Percentiles rank a stretch among this genome's conserved stretches.
Conservation (phyloP, 2,888 invertebrate species). For the Scaptomyza caliginosa region DNA sequence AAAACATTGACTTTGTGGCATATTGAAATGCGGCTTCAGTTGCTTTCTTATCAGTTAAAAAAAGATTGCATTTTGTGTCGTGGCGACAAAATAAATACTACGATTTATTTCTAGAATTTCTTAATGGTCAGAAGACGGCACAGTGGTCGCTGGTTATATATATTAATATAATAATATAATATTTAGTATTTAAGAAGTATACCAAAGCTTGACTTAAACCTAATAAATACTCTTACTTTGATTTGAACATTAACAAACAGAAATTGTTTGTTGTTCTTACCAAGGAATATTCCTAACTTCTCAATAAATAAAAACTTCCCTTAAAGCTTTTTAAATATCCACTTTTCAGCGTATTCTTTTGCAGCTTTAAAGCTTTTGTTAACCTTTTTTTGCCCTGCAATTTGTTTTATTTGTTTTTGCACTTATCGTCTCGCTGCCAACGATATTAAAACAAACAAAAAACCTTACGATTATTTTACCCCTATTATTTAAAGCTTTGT, state of each 20-base stretch:
- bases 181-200: no score
- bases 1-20: not conserved
- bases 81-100: not conserved
- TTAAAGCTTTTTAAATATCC: no score
- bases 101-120: not conserved
- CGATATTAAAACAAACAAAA: not conserved
- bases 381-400: not conserved
- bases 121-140: not conserved
- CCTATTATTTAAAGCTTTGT: not conserved
- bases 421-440: not conserved
- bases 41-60: constrained; percentile 26
- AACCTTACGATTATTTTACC: not conserved
- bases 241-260: no score
- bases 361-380: not conserved
- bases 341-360: no score
- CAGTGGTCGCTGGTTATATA: not conserved
- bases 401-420: not conserved
- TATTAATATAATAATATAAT: no score
- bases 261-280: no score
- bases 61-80: not conserved
- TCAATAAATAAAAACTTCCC: no score
- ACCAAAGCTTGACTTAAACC: no score
- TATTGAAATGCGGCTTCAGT: constrained; percentile 14
- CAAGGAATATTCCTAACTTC: no score
- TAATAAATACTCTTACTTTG: no score